These are phyloP conservation scores for Musca vetustissima DNA, from an alignment of 1,140 invertebrate species.

Conservation along the genomic window DNA sequence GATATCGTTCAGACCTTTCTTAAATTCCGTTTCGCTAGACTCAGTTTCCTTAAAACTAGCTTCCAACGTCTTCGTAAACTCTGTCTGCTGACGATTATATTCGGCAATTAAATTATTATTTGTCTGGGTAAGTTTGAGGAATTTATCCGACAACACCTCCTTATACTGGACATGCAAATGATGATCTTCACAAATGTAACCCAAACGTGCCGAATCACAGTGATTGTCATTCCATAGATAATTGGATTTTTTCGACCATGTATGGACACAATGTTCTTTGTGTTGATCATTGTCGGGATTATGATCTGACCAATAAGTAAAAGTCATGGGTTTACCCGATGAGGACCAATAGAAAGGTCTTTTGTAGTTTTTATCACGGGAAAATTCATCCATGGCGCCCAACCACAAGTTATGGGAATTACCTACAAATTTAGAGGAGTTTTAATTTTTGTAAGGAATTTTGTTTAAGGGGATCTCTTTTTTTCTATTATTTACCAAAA, in stretches of 20 bases:
- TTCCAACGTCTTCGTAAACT: too few relatives aligned
- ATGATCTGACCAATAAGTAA: neutral
- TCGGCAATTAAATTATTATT: too few relatives aligned
- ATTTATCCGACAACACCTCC: too few relatives aligned
- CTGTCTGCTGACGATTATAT: too few relatives aligned
- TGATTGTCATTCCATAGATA: neutral
- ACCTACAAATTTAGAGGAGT: neutral
- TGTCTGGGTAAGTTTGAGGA: too few relatives aligned
- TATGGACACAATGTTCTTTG: neutral
- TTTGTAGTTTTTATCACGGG: neutral
- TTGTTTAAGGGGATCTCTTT: too few relatives aligned
- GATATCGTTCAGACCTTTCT: too few relatives aligned
- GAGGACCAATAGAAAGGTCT: neutral
- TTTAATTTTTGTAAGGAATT: neutral
- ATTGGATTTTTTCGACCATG: neutral
- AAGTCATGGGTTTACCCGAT: neutral
- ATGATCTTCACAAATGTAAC: conserved; percentile 2
- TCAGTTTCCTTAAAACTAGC: too few relatives aligned
- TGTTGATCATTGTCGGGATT: neutral
- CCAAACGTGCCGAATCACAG: neutral
- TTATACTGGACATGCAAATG: neutral
- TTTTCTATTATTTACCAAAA: neutral
- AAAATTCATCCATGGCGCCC: neutral
- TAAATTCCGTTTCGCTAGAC: too few relatives aligned
- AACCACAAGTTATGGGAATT: neutral